Percentiles rank a stretch among this genome's conserved stretches.
Evolutionary conservation across 2,888 invertebrate genomes (phyloP).

Genomic region (Bimastos eiseni): DNA sequence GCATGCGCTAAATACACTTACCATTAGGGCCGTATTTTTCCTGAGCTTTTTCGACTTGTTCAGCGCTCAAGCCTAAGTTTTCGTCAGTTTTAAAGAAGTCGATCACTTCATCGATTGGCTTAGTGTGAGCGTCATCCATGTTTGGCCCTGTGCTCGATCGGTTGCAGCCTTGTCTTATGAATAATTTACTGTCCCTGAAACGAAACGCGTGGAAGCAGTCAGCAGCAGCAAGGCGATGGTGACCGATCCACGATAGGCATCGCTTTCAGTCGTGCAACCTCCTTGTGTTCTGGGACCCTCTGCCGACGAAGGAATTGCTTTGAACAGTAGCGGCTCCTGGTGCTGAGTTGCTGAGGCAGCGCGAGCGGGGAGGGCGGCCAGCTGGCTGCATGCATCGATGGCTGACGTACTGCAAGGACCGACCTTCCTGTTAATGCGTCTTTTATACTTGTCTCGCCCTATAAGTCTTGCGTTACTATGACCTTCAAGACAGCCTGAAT

Average conservation of each 20-base stretch:
- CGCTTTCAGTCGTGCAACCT: background rate
- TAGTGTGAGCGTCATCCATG: conserved; percentile 59
- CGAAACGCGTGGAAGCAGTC: background rate
- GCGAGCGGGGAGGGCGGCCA: background rate
- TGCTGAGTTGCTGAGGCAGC: background rate
- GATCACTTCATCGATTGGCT: conserved; percentile 74
- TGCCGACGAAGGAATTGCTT: background rate
- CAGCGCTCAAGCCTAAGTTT: conserved; percentile 83
- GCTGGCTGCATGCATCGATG: background rate
- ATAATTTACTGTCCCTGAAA: background rate
- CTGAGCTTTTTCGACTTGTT: conserved; percentile 91
- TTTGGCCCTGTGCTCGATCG: conserved; percentile 31
- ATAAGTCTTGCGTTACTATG: conserved; percentile 13
- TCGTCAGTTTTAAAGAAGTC: conserved; percentile 84
- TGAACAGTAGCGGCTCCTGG: background rate
- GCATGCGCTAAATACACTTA: no score
- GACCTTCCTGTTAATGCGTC: background rate
- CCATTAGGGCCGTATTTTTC: conserved; percentile 99
- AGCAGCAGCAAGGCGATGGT: background rate
- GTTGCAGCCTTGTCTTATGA: background rate
- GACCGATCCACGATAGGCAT: background rate
- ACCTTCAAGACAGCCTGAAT: conserved; percentile 7
- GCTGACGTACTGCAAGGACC: background rate
- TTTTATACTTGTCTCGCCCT: conserved; percentile 13
- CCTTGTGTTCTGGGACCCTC: background rate